Evolutionary conservation across 2,113 vertebrate species (phyloP).

Genomic region (Vireo altiloquus): DNA sequence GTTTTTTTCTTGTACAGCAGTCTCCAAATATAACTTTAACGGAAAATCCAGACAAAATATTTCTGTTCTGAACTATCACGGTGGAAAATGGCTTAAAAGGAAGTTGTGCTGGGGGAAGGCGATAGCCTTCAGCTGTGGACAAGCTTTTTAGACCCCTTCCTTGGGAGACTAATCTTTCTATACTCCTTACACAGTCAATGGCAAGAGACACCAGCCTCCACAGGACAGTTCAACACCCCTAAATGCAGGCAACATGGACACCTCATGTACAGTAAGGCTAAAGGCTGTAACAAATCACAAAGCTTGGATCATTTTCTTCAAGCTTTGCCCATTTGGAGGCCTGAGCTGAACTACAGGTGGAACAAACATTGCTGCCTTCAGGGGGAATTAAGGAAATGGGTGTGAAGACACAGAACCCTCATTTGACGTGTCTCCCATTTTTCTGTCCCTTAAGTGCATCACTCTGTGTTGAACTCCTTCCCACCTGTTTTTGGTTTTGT

Average conservation of each 20-base stretch:
- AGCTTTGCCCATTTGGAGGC: background rate
- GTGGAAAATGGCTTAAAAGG: background rate
- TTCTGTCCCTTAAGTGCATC: background rate
- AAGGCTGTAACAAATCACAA: background rate
- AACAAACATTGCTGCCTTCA: background rate
- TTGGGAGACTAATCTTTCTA: background rate
- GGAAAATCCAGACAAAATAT: conserved; percentile 38
- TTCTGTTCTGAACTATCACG: background rate
- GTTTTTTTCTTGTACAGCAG: background rate
- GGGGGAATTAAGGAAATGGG: background rate
- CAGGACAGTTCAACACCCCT: background rate
- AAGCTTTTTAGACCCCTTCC: background rate
- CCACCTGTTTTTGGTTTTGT: background rate
- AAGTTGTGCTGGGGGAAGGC: background rate
- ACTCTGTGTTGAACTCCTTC: background rate
- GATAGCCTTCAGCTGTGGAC: background rate
- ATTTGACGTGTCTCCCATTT: background rate
- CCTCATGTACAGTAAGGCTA: background rate
- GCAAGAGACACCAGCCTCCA: background rate
- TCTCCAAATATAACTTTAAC: conserved; percentile 43
- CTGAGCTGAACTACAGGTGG: background rate
- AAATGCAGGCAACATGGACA: background rate
- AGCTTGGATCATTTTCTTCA: background rate
- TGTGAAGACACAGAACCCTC: background rate
- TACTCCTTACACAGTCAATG: background rate